phyloP scores from a whole-genome alignment of 1,140 invertebrate genomes.

The Gonatopus flavifemur region DNA sequence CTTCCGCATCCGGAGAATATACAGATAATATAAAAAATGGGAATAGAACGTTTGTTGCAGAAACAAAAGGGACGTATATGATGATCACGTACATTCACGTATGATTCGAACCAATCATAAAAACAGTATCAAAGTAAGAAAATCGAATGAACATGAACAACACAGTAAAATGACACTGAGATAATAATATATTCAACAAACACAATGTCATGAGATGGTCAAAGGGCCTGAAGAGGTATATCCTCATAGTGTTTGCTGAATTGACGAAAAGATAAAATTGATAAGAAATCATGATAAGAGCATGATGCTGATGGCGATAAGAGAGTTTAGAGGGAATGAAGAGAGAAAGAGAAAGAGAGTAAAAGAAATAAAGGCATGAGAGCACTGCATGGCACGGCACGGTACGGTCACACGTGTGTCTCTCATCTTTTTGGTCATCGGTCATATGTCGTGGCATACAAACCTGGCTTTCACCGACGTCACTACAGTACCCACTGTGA shows the following conservation, averaged over 20 bases:
- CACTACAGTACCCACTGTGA: constrained; percentile 95
- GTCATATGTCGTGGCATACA: constrained; percentile 71
- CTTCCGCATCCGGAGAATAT: constrained; percentile 23
- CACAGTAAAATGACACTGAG: too few relatives aligned
- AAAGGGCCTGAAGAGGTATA: too few relatives aligned
- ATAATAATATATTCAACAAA: too few relatives aligned
- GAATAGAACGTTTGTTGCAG: not conserved
- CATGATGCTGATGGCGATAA: too few relatives aligned
- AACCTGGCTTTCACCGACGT: constrained; percentile 96
- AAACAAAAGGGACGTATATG: not conserved
- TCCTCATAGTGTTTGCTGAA: too few relatives aligned
- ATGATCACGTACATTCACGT: too few relatives aligned
- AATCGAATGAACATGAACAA: not conserved
- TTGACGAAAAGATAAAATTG: too few relatives aligned
- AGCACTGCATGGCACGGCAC: constrained; percentile 43
- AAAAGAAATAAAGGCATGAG: constrained; percentile 10
- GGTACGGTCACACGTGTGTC: constrained; percentile 53
- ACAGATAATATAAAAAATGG: constrained; percentile 1
- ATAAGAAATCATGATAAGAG: too few relatives aligned
- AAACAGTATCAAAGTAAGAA: not conserved
- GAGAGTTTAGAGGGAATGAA: not conserved
- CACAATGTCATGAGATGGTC: too few relatives aligned
- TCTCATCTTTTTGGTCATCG: too few relatives aligned
- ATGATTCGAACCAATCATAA: too few relatives aligned
- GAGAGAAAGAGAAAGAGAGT: constrained; percentile 11